A percentile compares a stretch with the other conserved stretches of the same genome.
Conservation (phyloP, 2,113 vertebrate genomes). For the Phalacrocorax brasilianus region DNA sequence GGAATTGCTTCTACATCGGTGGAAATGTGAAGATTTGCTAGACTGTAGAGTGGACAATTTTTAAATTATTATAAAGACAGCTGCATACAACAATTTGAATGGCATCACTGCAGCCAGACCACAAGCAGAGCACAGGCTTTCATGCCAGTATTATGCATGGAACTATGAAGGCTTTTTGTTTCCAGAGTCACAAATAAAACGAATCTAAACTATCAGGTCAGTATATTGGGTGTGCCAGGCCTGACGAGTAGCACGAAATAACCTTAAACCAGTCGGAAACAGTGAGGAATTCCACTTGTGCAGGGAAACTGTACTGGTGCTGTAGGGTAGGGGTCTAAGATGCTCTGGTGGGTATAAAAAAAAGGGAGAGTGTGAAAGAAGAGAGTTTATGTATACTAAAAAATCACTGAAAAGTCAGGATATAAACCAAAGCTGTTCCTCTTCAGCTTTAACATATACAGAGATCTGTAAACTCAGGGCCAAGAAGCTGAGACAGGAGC, state of each 20-base stretch:
- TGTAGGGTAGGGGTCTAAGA: neutral
- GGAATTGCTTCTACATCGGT: neutral
- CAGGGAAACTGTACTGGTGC: neutral
- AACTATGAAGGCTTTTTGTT: neutral
- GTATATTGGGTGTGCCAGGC: neutral
- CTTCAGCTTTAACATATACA: neutral
- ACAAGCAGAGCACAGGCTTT: neutral
- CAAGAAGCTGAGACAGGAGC: neutral
- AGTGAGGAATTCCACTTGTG: neutral
- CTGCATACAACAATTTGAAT: neutral
- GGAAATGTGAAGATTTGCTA: neutral
- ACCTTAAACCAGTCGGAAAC: neutral
- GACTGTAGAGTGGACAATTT: neutral
- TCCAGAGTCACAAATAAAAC: neutral
- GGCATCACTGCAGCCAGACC: neutral
- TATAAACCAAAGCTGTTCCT: neutral
- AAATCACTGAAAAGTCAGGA: neutral
- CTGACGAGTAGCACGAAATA: neutral
- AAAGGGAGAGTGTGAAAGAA: neutral
- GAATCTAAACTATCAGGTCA: neutral
- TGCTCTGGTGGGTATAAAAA: neutral
- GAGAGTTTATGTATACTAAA: neutral
- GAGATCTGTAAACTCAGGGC: neutral
- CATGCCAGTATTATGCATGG: neutral
- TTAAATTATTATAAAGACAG: neutral